Percentiles rank a stretch among this genome's conserved stretches.
Evolutionary conservation across 2,113 vertebrate genomes (phyloP).

Genomic region (Mungos mungo): DNA sequence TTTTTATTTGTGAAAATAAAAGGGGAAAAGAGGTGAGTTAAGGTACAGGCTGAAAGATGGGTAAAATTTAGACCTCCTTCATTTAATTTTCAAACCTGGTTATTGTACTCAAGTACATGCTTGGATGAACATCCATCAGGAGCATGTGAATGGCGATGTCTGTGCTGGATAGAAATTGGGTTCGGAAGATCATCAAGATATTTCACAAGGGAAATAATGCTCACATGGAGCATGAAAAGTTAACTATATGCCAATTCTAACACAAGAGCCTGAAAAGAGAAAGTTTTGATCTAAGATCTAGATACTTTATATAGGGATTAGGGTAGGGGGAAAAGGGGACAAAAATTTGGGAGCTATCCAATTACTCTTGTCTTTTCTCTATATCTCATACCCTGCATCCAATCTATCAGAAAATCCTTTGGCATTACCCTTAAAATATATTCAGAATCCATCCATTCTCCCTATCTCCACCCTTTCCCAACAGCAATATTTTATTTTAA

Average conservation of each 20-base stretch:
- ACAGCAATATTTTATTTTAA: background rate
- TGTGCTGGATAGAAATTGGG: background rate
- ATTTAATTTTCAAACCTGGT: background rate
- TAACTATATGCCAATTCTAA: background rate
- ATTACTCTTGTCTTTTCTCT: background rate
- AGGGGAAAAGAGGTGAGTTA: background rate
- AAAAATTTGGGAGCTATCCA: background rate
- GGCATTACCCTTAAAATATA: background rate
- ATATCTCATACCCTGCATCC: background rate
- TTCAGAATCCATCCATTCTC: background rate
- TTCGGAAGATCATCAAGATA: background rate
- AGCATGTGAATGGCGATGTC: background rate
- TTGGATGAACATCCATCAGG: background rate
- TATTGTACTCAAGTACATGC: background rate
- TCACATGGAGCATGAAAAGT: background rate
- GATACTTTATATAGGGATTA: background rate
- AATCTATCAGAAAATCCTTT: background rate
- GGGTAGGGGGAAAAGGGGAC: background rate
- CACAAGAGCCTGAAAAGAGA: background rate
- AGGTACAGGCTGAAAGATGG: background rate
- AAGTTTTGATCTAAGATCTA: background rate
- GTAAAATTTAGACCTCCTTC: background rate
- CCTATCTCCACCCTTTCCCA: background rate
- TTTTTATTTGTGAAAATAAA: background rate
- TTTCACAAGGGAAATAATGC: conserved; percentile 13